Base-by-base conservation (phyloP, 2,888 invertebrate genomes). In the Hirtodrosophila alboralis region DNA sequence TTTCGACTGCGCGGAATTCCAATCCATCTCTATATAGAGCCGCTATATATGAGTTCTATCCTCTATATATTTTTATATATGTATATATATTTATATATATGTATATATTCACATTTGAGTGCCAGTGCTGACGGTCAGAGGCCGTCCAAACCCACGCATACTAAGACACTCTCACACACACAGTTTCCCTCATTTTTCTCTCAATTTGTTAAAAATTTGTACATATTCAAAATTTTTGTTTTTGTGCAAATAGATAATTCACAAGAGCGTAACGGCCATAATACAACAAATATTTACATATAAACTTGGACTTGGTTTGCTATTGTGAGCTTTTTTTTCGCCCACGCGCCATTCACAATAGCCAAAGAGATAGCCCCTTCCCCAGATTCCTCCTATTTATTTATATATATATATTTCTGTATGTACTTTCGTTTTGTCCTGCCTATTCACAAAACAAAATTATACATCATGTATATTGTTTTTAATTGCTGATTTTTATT, bases 301-400 rank as follows among this genome's bases (percentile, higher is more conserved):
- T 81, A 81, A 84, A 81, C 87, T 81, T 81, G 80, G 80, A 86
- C 80, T 81, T 81, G 86, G 86, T 34, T n/a, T 79, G 72, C 51
- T 53, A 58, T 44, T 52, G 71, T 37, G 80, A 80, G 76, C 40
- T 47, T 28, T 61, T 52, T 77, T 66, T 49, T 18, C 86, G 51
- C 87, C 81, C 81, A 86, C 81, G 83, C 85, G 75, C 60, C 83
- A 33, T 48, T 41, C 31, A 33, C 6, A n/a, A 40, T 33, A 30
- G n/a, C 21, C 21, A 23, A n/a, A n/a, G n/a, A n/a, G n/a, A n/a
- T n/a, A n/a, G n/a, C n/a, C n/a, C n/a, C n/a, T n/a, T 38, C 60
- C 43, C 53, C 40, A 12, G 14, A n/a, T n/a, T 41, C 52, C 61
- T 28, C 36, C 54, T 38, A 28, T 60, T 34, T 40, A 28, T 53